Percentiles rank a stretch among this genome's conserved stretches.
Conservation (phyloP, 2,797 vertebrate genomes). For the Loriculus beryllinus region DNA sequence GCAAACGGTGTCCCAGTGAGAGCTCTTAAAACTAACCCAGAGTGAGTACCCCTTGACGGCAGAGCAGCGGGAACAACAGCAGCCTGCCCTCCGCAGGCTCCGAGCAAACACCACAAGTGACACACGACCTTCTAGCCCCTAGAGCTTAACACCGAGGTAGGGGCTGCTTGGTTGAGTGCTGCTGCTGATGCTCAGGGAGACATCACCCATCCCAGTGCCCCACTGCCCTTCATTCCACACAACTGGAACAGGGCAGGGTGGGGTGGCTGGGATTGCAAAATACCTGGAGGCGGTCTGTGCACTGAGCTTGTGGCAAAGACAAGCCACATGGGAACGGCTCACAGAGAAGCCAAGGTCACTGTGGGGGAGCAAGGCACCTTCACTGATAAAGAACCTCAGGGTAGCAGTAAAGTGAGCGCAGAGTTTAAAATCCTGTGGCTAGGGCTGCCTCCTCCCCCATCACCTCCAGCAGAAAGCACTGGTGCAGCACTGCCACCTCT, state of each 20-base stretch:
- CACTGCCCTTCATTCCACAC: neutral
- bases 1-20: neutral
- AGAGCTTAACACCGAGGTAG: no score
- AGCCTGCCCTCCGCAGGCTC: neutral
- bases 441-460: no score
- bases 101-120: neutral
- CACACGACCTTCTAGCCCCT: fast-evolving
- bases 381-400: neutral
- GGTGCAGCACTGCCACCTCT: neutral
- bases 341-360: neutral
- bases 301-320: neutral
- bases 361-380: neutral
- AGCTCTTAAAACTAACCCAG: no score
- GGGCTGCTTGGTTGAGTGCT: neutral
- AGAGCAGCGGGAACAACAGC: neutral
- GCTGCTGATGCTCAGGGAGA: neutral
- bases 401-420: neutral
- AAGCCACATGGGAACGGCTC: neutral
- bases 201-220: neutral
- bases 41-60: neutral
- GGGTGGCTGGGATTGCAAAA: neutral
- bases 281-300: neutral
- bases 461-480: fast-evolving
- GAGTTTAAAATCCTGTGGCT: neutral
- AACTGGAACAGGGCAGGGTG: neutral